Conservation (phyloP, 2,888 invertebrate species). For the Rhingia campestris region DNA sequence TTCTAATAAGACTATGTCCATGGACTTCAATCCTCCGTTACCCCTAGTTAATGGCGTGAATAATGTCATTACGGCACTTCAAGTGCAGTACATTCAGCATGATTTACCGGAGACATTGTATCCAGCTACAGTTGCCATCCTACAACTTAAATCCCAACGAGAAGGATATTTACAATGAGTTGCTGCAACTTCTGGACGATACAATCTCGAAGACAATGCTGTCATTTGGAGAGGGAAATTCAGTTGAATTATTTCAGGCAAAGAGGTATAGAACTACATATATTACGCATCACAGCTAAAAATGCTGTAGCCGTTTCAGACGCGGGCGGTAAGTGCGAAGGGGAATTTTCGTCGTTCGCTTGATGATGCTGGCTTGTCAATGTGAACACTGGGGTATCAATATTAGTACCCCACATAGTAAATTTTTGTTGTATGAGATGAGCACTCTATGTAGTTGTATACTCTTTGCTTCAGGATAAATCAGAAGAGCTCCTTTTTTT, state of each 20-base stretch:
- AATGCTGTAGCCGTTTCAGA: too few relatives aligned
- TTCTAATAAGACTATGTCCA: conserved; percentile 91
- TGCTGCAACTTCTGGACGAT: conserved; percentile 86
- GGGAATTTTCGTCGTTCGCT: too few relatives aligned
- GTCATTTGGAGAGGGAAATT: conserved; percentile 83
- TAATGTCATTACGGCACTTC: conserved; percentile 85
- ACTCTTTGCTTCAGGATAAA: conserved; percentile 85
- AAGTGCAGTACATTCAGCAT: conserved; percentile 84
- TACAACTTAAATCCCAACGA: too few relatives aligned
- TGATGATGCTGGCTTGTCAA: too few relatives aligned
- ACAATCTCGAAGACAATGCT: conserved; percentile 87
- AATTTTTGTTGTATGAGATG: too few relatives aligned
- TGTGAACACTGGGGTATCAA: too few relatives aligned
- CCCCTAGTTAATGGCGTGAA: conserved; percentile 86
- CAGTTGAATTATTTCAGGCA: conserved; percentile 88
- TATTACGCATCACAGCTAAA: too few relatives aligned
- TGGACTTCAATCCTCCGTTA: conserved; percentile 89
- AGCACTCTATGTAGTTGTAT: too few relatives aligned
- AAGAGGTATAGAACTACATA: too few relatives aligned
- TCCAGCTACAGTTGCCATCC: conserved; percentile 83
- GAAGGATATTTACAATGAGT: conserved; percentile 79
- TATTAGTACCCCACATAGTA: too few relatives aligned
- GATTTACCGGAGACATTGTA: conserved; percentile 82
- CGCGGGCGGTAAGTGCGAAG: too few relatives aligned
- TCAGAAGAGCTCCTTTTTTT: conserved; percentile 88